Evolutionary conservation across 2,797 vertebrate species (phyloP).

Genomic region (Clamator glandarius): DNA sequence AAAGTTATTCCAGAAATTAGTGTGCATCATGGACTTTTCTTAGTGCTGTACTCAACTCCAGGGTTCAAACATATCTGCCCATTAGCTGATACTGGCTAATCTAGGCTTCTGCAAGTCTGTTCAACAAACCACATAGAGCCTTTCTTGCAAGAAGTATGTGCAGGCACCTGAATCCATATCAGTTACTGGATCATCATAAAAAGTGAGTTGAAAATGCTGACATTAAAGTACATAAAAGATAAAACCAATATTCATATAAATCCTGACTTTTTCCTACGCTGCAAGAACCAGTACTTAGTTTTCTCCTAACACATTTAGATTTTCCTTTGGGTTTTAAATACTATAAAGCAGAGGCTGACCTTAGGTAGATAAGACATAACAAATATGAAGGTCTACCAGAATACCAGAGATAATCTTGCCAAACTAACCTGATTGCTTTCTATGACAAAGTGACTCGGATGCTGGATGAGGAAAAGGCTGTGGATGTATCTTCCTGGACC

Average conservation of each 20-base stretch:
- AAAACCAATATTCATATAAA: neutral
- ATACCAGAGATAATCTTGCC: too few species aligned
- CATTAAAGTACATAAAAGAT: neutral
- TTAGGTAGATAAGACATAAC: neutral
- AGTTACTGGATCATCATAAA: neutral
- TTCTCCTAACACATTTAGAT: neutral
- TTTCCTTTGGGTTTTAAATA: neutral
- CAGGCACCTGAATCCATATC: neutral
- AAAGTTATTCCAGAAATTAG: neutral
- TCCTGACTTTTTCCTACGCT: neutral
- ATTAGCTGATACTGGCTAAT: neutral
- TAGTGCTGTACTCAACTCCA: neutral
- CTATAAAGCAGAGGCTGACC: neutral
- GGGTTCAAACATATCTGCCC: neutral
- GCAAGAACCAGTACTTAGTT: neutral
- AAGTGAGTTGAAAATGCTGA: neutral
- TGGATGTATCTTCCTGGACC: too few species aligned
- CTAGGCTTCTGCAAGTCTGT: neutral
- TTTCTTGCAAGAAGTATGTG: fast-evolving
- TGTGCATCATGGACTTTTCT: neutral
- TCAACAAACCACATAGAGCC: neutral
- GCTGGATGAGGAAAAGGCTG: too few species aligned
- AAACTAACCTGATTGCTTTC: too few species aligned
- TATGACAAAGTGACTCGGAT: too few species aligned
- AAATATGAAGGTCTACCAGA: neutral